Base-by-base conservation (phyloP, 1,140 invertebrate genomes). In the Tribolium madens region DNA sequence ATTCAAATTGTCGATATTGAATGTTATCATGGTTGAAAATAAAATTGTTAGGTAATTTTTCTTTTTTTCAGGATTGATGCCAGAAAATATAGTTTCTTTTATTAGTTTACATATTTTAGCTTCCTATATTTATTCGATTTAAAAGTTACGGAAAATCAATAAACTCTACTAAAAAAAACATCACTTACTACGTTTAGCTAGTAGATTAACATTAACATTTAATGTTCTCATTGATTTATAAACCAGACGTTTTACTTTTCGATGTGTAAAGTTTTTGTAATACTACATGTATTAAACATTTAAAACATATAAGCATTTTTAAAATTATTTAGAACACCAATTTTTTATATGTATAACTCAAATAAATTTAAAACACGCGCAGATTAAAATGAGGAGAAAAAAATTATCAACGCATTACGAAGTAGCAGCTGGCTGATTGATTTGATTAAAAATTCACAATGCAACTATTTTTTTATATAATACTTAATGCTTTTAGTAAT, bases 1-100 rank as follows among this genome's bases (percentile, higher is more conserved):
- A 76, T 75, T 73, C 70, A 79, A 68, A 46, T 50, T 76, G 42
- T 48, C 60, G 48, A 15, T 50, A 21, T 46, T 73, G 64, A 68
- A 68, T 3, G 52, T 48, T 46, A 76, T 57, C 15, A 21, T 26
- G 15, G 74, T 75, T 69, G 15, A 10, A 57, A 26, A 64, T 48
- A 31, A 69, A 1, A 64, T 68, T 47, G 64, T 36, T 69, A 13
- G 21, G 47, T 47, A 46, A 47, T 75, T 47, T 47, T 57, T 48
- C 7, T 69, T 70, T 31, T 53, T 52, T 57, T 60, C 52, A 57
- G 52, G 52, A 17, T 9, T 57, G 14, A 21, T 57, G 10, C 15
- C 4, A n/a, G 52, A 21, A 42, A 26, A 74, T 12, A 31, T 46
- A 72, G 12, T 47, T 48, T 50, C n/a, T n/a, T n/a, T 5, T 72